Conservation (phyloP, 2,797 vertebrate species). For the Sebastes steindachneri region DNA sequence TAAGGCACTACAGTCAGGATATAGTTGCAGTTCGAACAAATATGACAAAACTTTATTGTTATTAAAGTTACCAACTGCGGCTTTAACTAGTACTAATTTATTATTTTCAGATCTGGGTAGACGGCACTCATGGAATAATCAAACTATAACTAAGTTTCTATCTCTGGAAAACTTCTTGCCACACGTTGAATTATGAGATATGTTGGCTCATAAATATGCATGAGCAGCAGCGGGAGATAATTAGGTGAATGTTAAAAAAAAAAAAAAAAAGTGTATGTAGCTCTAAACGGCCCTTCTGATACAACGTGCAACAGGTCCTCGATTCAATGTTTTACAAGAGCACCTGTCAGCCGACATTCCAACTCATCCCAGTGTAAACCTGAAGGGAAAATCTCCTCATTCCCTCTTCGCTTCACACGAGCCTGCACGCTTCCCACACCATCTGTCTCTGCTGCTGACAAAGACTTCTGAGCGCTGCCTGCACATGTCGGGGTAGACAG, state of each 20-base stretch:
- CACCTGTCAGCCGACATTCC: conserved; percentile 38
- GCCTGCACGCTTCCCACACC: conserved; percentile 11
- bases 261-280: not conserved
- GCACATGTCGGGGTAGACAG: not conserved
- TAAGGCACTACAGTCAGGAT: no score
- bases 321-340: conserved; percentile 39
- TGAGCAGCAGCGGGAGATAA: not conserved
- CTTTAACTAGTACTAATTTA: not conserved
- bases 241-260: not conserved
- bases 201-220: not conserved
- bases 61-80: no score
- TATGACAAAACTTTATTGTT: no score
- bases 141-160: not conserved
- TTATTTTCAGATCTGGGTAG: not conserved
- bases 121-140: not conserved
- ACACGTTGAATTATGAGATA: not conserved
- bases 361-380: conserved; percentile 1
- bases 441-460: conserved; percentile 53
- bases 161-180: not conserved
- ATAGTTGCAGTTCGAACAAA: no score
- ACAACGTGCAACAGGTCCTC: conserved; percentile 34
- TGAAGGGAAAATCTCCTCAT: conserved; percentile 27
- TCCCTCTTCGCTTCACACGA: conserved; percentile 37
- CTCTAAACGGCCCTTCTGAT: not conserved
- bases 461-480: conserved; percentile 25